These are phyloP conservation scores for Onychomys leucogaster DNA, from an alignment of 2,797 vertebrate species.

Conservation along the genomic window DNA sequence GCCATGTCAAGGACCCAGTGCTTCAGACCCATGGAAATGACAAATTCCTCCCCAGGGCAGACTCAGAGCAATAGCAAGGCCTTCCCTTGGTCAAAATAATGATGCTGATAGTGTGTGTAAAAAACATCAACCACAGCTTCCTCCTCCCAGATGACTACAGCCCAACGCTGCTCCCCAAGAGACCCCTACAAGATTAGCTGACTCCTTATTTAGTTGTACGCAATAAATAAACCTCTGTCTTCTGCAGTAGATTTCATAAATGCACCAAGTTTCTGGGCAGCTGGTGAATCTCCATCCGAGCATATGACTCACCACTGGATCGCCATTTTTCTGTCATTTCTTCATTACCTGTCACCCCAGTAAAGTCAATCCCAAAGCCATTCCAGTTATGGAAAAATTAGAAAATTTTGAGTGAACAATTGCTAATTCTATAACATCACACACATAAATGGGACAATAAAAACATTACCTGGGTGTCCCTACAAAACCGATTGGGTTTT, in stretches of 20 bases:
- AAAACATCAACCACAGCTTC: neutral
- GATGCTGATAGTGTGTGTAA: neutral
- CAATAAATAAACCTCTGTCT: too few relatives aligned
- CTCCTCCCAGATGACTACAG: neutral
- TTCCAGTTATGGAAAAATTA: neutral
- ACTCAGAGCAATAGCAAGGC: neutral
- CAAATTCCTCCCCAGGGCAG: neutral
- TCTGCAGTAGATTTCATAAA: neutral
- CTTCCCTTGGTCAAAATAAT: neutral
- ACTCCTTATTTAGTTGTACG: neutral
- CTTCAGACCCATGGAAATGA: neutral
- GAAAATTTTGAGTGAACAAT: slow-evolving; percentile 29
- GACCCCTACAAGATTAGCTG: too few relatives aligned
- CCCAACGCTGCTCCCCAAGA: too few relatives aligned
- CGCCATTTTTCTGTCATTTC: neutral
- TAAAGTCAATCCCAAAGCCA: neutral
- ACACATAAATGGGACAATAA: slow-evolving; percentile 29
- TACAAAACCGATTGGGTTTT: slow-evolving; percentile 87
- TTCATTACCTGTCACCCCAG: neutral
- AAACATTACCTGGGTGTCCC: slow-evolving; percentile 92
- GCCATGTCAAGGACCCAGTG: neutral
- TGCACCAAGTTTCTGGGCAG: neutral
- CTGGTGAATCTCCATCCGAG: neutral
- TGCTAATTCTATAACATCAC: neutral
- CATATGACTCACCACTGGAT: neutral